Conservation (phyloP, 1,140 invertebrate species). For the Ctenoplectra terminalis region DNA sequence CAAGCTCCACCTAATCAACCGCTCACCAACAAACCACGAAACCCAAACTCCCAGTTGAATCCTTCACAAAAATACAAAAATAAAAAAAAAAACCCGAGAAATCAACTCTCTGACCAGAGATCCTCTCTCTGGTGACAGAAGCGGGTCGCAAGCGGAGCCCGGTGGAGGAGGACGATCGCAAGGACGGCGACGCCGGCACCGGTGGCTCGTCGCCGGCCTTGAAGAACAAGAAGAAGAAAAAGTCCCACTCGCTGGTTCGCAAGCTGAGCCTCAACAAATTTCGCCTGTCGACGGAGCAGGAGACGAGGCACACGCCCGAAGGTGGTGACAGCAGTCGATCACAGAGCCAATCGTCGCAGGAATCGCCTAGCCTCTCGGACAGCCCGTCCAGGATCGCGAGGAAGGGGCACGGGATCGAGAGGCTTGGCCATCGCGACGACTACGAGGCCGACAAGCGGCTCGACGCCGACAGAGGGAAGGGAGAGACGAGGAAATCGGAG, state of each 20-base stretch:
- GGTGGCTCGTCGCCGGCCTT: constrained; percentile 49
- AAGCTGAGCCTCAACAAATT: constrained; percentile 78
- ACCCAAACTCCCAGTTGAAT: no score
- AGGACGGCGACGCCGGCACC: not conserved
- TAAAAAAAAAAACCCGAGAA: not conserved
- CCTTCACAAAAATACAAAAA: not conserved
- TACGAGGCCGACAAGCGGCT: constrained; percentile 2
- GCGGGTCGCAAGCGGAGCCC: constrained; percentile 40
- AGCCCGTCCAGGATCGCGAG: constrained; percentile 55
- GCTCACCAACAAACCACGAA: no score
- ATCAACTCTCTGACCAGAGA: constrained; percentile 8
- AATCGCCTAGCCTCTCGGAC: constrained; percentile 72
- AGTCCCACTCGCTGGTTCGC: constrained; percentile 73
- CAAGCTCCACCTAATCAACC: no score
- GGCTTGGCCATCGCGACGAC: constrained; percentile 3
- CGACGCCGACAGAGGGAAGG: constrained; percentile 28
- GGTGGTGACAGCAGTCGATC: constrained; percentile 77
- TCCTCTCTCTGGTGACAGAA: constrained; percentile 42
- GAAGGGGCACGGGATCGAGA: constrained; percentile 51
- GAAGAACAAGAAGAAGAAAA: constrained; percentile 75
- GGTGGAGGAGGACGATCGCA: constrained; percentile 25
- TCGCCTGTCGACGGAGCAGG: constrained; percentile 73
- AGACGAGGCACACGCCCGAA: constrained; percentile 74
- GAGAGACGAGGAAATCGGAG: constrained; percentile 63
- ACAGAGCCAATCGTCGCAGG: constrained; percentile 78